Conservation (phyloP, 2,888 invertebrate species). For the Xanthia icteritia region DNA sequence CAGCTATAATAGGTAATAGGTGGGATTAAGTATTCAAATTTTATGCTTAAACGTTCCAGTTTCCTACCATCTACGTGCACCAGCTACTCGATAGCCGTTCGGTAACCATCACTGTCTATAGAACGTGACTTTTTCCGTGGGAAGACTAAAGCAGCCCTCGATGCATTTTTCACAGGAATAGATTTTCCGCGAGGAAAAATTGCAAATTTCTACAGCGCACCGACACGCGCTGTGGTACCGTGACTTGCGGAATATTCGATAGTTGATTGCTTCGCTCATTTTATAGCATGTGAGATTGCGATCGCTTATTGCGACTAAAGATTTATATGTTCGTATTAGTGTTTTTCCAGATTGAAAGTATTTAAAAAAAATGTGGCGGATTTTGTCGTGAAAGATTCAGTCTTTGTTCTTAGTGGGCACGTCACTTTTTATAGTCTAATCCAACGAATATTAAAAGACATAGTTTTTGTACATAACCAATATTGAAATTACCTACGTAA, state of each 20-base stretch:
- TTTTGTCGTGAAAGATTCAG: not conserved
- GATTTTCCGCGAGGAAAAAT: slow-evolving; percentile 80
- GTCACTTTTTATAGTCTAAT: not conserved
- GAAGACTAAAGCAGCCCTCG: slow-evolving; percentile 73
- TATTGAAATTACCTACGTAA: not conserved
- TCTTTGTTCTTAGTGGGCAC: not conserved
- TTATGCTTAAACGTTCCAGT: slow-evolving; percentile 55
- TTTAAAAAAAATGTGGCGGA: not conserved
- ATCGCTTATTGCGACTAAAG: slow-evolving; percentile 25
- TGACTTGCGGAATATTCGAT: slow-evolving; percentile 76
- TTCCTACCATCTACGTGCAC: slow-evolving; percentile 56
- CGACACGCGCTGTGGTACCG: slow-evolving; percentile 70
- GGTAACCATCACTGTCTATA: slow-evolving; percentile 78
- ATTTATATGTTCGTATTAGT: slow-evolving; percentile 18
- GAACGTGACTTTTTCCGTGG: slow-evolving; percentile 83
- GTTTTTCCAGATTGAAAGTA: slow-evolving; percentile 7
- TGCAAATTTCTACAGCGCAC: slow-evolving; percentile 81
- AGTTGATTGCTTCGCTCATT: slow-evolving; percentile 75
- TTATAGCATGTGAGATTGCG: slow-evolving; percentile 46
- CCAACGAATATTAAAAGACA: not conserved
- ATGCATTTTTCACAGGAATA: slow-evolving; percentile 82
- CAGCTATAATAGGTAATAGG: slow-evolving; percentile 14
- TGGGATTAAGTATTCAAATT: slow-evolving; percentile 54
- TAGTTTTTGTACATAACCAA: not conserved
- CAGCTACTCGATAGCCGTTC: slow-evolving; percentile 74